Base-by-base conservation (phyloP, 2,888 invertebrate genomes). In the Falcaria lacertinaria region DNA sequence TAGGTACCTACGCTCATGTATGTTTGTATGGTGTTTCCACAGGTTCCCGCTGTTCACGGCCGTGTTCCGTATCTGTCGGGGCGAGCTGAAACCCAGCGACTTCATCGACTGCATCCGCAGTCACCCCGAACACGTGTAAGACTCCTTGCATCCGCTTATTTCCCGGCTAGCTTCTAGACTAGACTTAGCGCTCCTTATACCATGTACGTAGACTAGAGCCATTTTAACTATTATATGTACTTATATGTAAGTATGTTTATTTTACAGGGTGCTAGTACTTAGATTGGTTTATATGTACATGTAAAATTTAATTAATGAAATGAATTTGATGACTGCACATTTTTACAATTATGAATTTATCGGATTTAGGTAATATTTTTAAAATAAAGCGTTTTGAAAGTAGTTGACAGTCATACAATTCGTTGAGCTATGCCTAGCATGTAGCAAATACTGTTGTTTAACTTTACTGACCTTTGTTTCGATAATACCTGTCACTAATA, bases 81-180 rank as follows among this genome's bases (percentile, higher is more conserved):
- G 95, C 49, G 93, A 95, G 73, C 76, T 97, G 62, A 92, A 93
- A 65, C 93, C 97, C 1, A 81, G 86, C 42, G 94, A 96, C 64
- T 93, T 99, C 82, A 96, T 99, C 66, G 94, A 97, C 74, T 96
- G 96, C 87, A 95, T 99, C 84, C 94, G 97, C 80, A 93, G 94
- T 74, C 98, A 98, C 82, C 98, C 98, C 19, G 98, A 98, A 87
- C 98, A 98, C 92, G 96, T 96, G 97, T 98, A 96, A 96, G 95
- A 86, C 50, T 57, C 57, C 60, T 56, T 69, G 51, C 61, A 64
- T 61, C 64, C 63, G 70, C 75, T 75, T 74, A 58, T 66, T 50
- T 54, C 54, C 48, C 60, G 51, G 54, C 45, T 67, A 67, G 66
- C 68, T 69, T 65, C 51, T 60, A 55, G 60, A 59, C 44, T 57